Percentiles rank a stretch among this genome's conserved stretches.
phyloP scores from a whole-genome alignment of 2,797 vertebrate genomes.

The Loris lydekkerianus region DNA sequence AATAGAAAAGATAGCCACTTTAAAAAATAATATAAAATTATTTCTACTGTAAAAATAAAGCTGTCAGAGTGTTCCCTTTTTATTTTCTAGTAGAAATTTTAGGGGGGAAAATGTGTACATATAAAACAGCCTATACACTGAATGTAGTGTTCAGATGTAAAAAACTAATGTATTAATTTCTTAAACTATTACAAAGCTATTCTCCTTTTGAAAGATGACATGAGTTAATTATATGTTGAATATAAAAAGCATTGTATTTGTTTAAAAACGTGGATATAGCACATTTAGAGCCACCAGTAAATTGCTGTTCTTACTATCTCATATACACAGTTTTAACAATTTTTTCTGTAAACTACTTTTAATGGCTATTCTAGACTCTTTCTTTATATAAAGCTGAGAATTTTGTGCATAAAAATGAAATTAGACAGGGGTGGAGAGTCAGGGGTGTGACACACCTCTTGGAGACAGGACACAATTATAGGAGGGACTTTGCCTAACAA shows the following conservation, averaged over 20 bases:
- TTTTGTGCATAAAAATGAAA: neutral
- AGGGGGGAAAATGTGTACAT: neutral
- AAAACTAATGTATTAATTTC: neutral
- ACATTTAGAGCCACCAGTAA: neutral
- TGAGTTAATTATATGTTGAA: neutral
- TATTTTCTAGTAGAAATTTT: neutral
- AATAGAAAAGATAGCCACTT: neutral
- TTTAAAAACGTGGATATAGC: neutral
- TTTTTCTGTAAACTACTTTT: neutral
- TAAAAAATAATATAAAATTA: conserved; percentile 20
- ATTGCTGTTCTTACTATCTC: neutral
- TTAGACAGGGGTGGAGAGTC: too few species aligned
- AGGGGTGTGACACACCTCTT: too few species aligned
- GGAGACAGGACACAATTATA: too few species aligned
- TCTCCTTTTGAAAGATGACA: neutral
- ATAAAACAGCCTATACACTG: neutral
- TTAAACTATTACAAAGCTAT: neutral
- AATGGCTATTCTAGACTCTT: neutral
- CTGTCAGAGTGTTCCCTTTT: neutral
- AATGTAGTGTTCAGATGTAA: neutral
- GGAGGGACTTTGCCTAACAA: too few species aligned
- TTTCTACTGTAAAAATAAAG: conserved; percentile 42
- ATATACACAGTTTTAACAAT: neutral
- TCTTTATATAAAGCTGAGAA: neutral
- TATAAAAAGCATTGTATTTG: neutral